Conservation (phyloP, 1,140 invertebrate species). For the Drosophila mauritiana region DNA sequence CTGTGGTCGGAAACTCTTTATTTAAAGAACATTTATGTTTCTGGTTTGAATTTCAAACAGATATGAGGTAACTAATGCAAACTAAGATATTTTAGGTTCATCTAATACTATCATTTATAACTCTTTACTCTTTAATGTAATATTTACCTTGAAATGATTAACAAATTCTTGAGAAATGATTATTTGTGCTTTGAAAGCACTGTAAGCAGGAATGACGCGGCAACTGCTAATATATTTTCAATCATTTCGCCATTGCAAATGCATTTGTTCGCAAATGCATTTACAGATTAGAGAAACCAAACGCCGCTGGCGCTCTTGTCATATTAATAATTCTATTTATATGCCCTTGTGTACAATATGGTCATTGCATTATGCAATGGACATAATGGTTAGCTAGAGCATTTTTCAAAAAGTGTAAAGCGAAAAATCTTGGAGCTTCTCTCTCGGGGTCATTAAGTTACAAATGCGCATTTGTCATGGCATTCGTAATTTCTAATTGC, state of each 20-base stretch:
- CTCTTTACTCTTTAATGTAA: too few relatives aligned
- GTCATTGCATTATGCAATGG: slow-evolving; percentile 19
- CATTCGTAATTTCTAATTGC: slow-evolving; percentile 55
- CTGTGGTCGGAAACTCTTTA: slow-evolving; percentile 1
- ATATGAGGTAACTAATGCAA: too few relatives aligned
- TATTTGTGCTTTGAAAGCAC: neutral
- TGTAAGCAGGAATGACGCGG: slow-evolving; percentile 15
- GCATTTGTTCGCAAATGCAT: slow-evolving; percentile 55
- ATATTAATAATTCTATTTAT: slow-evolving; percentile 46
- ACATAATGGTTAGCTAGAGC: neutral
- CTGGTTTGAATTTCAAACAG: too few relatives aligned
- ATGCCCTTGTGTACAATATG: slow-evolving; percentile 8
- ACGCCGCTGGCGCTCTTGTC: slow-evolving; percentile 9
- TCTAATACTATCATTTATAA: too few relatives aligned
- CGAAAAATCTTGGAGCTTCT: slow-evolving; percentile 14
- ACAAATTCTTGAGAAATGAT: too few relatives aligned
- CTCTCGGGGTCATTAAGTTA: slow-evolving; percentile 20
- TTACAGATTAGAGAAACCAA: slow-evolving; percentile 32
- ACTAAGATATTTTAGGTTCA: too few relatives aligned
- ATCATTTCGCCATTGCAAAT: slow-evolving; percentile 25
- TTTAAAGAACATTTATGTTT: neutral
- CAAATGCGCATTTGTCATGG: slow-evolving; percentile 60
- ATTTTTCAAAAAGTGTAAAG: slow-evolving; percentile 23
- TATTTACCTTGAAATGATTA: too few relatives aligned
- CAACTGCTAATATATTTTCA: slow-evolving; percentile 45